Evolutionary conservation across 2,888 invertebrate genomes (phyloP), one percentile per base, ranked within the genome.

Genomic region (Drosophila algonquin): DNA sequence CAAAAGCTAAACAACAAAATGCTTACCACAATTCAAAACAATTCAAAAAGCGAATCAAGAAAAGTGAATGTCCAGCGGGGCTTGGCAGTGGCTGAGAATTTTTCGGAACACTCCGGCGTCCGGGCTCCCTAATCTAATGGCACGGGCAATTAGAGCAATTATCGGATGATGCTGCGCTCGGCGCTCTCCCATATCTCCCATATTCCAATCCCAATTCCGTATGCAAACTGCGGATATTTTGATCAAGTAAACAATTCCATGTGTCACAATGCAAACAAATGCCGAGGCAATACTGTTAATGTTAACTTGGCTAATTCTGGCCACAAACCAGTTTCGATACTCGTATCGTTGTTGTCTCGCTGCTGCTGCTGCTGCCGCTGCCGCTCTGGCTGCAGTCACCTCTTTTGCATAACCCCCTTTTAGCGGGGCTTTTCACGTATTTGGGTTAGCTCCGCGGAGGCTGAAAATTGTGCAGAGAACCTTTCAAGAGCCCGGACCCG

Each of bases 271-370:
- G 60, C 75, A 63, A 59, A 61, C 75, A 71, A 77, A 71, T 72
- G 63, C 73, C 71, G 57, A 30, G 40, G 24, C 53, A 30, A 61
- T 62, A 57, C 75, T 46, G 51, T 51, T 63, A 59, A 47, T 52
- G 63, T 56, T 55, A 73, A 70, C 81, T 82, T 78, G 87, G 89
- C 87, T 85, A 88, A 86, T 84, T 84, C 88, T 82, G 88, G 74
- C 78, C 27, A 54, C 50, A 83, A 84, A 84, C 83, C 89, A 80
- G 83, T 84, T 88, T 50, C 73, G 64, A 80, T 74, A 30, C 8
- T 30, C 30, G 30, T 30, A 30, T 8, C 30, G 68, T 63, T 64
- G 67, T 52, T 75, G 57, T 30, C 47, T 30, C 47, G 46, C 59
- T 12, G 12, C 21, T 21, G 10, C 32, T 21, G 52, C 55, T 70